phyloP scores from a whole-genome alignment of 2,113 vertebrate genomes.

The Naja naja region DNA sequence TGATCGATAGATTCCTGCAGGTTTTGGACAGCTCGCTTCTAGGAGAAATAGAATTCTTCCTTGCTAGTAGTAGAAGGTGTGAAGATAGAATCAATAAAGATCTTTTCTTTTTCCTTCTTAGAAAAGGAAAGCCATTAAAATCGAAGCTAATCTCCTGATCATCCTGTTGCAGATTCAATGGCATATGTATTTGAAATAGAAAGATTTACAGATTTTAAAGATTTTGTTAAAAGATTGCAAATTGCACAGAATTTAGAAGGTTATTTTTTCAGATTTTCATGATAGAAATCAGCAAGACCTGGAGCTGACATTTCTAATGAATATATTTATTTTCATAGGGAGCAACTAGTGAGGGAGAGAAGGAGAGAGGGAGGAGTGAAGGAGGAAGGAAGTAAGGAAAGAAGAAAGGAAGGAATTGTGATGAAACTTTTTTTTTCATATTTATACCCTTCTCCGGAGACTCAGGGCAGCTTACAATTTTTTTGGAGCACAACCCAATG shows the following conservation, averaged over 20 bases:
- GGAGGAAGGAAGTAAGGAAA: background rate
- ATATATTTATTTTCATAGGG: background rate
- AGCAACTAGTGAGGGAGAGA: background rate
- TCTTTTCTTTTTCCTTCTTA: background rate
- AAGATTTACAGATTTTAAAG: background rate
- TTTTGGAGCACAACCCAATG: no score
- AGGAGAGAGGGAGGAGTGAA: background rate
- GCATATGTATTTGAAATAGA: background rate
- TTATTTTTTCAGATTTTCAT: background rate
- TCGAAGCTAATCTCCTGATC: background rate
- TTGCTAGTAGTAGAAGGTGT: background rate
- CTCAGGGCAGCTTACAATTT: no score
- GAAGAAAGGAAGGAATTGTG: background rate
- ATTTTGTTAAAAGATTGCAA: constrained; percentile 4
- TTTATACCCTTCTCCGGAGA: no score
- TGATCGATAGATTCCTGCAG: background rate
- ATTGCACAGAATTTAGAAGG: background rate
- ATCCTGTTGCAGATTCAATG: background rate
- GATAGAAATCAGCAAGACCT: background rate
- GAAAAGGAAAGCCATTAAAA: background rate
- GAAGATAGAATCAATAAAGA: background rate
- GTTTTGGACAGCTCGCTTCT: background rate
- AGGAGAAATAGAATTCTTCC: background rate
- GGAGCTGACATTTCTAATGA: background rate
- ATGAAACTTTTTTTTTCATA: no score